Evolutionary conservation across 2,888 invertebrate species (phyloP), one percentile per base, ranked within the genome.

Genomic region (Frankliniella intonsa): DNA sequence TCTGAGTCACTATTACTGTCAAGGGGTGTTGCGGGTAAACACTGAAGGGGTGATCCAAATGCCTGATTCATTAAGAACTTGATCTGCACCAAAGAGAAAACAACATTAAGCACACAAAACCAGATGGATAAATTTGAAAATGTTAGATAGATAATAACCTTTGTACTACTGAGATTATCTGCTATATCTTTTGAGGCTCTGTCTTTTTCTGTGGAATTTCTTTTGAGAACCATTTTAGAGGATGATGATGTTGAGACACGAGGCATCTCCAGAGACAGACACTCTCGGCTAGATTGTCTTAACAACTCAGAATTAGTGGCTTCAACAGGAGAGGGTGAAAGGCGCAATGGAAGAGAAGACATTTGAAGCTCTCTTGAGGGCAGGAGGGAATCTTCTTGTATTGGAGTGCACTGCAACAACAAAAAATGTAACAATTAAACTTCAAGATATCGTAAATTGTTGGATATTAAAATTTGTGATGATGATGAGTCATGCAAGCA

Each of bases 1-100:
- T 89, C 89, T 65, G 88, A 86, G 84, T 89, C 89, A 80, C 84
- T 84, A 25, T 83, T 83, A 12, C 81, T 82, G 80, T 84, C 84
- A n/a, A 82, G 81, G 27, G 82, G 80, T 81, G 84, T 83, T 22
- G 83, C 81, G 55, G 84, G 83, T 22, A 69, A 79, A 80, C 81
- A 69, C 82, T 84, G 80, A 22, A 81, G 80, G 0, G 84, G 83
- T 25, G 83, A 76, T 65, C 86, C 86, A 82, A 87, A 87, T n/a
- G 86, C 87, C 83, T 87, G 86, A 84, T 87, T 86, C 84, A 87
- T 84, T 82, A 87, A 84, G 76, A 86, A 83, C 83, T 87, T 86
- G 79, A 87, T 86, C 87, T 87, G 84, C 25, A 84, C 83, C 65
- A 49, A 76, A 81, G 62, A 49, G 80, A 81, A 76, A 55, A 80